These are phyloP conservation scores for Pinna nobilis DNA, from an alignment of 1,140 invertebrate species.

Conservation along the genomic window DNA sequence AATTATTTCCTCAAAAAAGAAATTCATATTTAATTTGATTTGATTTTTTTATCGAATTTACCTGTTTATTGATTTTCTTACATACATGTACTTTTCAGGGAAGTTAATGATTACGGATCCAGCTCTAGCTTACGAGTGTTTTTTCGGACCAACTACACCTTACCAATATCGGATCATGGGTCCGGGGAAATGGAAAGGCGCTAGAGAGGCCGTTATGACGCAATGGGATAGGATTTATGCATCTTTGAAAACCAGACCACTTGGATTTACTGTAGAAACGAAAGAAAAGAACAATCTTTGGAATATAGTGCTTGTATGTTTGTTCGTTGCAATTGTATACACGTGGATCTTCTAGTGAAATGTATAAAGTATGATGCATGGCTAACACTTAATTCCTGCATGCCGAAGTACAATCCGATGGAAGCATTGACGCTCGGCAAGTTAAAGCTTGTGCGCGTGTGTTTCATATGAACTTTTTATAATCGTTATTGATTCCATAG, in stretches of 20 bases:
- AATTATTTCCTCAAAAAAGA: too few species aligned
- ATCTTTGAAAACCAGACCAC: constrained; percentile 51
- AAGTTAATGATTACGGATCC: constrained; percentile 64
- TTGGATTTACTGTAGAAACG: constrained; percentile 8
- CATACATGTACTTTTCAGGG: constrained; percentile 34
- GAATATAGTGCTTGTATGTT: not conserved
- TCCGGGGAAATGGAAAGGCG: constrained; percentile 71
- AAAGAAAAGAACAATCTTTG: not conserved
- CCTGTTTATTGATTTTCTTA: constrained; percentile 10
- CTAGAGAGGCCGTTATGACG: constrained; percentile 65
- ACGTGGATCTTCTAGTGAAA: too few species aligned
- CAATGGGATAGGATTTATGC: constrained; percentile 50
- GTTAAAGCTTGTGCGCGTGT: too few species aligned
- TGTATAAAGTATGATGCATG: too few species aligned
- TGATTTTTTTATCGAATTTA: constrained; percentile 23
- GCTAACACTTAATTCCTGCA: too few species aligned
- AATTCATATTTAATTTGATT: not conserved
- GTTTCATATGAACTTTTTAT: too few species aligned
- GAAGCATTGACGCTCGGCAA: too few species aligned
- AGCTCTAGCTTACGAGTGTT: constrained; percentile 56
- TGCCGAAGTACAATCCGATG: too few species aligned
- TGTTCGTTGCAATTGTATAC: not conserved
- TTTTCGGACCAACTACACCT: constrained; percentile 71
- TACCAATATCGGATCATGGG: constrained; percentile 75
- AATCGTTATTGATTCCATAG: too few species aligned